These are phyloP conservation scores for Peromyscus aztecus DNA, from an alignment of 2,797 vertebrate species.

Conservation along the genomic window DNA sequence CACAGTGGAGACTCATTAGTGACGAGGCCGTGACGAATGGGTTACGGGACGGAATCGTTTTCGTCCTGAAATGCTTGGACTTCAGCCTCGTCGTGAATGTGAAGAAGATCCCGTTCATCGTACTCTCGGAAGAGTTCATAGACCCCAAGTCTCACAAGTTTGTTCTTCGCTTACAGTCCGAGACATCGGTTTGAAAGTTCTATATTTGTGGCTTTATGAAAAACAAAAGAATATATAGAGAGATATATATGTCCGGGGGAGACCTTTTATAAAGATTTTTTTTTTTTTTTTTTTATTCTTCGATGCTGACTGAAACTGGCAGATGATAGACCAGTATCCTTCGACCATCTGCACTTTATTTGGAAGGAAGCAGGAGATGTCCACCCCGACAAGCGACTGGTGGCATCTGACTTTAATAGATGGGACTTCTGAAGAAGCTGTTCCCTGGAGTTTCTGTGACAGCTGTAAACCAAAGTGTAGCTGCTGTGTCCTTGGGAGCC, in stretches of 20 bases:
- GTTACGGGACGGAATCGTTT: slow-evolving; percentile 92
- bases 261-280: slow-evolving; percentile 77
- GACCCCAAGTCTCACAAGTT: slow-evolving; percentile 98
- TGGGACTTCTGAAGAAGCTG: slow-evolving; percentile 78
- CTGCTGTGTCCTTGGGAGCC: slow-evolving; percentile 69
- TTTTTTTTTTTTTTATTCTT: slow-evolving; percentile 73
- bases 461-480: slow-evolving; percentile 68
- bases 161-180: slow-evolving; percentile 95
- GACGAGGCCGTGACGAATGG: slow-evolving; percentile 96
- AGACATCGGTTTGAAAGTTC: slow-evolving; percentile 94
- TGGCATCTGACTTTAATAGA: slow-evolving; percentile 73
- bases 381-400: slow-evolving; percentile 75
- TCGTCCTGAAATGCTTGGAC: slow-evolving; percentile 95
- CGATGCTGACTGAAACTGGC: slow-evolving; percentile 86
- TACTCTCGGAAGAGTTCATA: slow-evolving; percentile 95
- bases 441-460: slow-evolving; percentile 67
- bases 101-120: slow-evolving; percentile 95
- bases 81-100: slow-evolving; percentile 95
- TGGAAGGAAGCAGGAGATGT: slow-evolving; percentile 81
- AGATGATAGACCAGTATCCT: slow-evolving; percentile 87
- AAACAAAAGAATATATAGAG: slow-evolving; percentile 38
- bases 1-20: slow-evolving; percentile 96
- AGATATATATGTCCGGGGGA: slow-evolving; percentile 64
- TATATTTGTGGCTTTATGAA: slow-evolving; percentile 83
- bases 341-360: slow-evolving; percentile 90